Percentiles rank a stretch among this genome's conserved stretches.
Conservation (phyloP, 1,140 invertebrate species). For the Brachionus koreanus region DNA sequence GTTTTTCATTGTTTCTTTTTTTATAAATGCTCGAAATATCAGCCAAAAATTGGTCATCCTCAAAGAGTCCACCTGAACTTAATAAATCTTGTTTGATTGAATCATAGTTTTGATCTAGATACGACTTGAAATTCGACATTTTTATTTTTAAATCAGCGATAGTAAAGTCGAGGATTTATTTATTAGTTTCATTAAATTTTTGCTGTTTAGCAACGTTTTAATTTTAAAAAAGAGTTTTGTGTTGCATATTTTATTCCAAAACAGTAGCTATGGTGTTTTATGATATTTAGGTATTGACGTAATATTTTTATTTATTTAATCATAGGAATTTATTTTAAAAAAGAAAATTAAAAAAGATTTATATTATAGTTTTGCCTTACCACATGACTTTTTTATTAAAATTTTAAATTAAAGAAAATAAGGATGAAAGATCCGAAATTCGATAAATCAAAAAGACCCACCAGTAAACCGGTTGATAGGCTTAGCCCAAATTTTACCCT, state of each 20-base stretch:
- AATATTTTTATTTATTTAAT: neutral
- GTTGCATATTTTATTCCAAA: neutral
- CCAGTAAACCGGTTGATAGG: too few species aligned
- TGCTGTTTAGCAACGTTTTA: neutral
- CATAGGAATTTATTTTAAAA: too few species aligned
- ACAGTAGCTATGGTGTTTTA: neutral
- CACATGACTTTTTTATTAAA: too few species aligned
- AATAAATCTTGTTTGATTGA: constrained; percentile 50
- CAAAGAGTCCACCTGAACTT: constrained; percentile 64
- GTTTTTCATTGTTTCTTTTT: constrained; percentile 55
- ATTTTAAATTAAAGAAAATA: too few species aligned
- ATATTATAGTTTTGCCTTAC: too few species aligned
- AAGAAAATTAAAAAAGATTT: too few species aligned
- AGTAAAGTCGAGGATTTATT: neutral
- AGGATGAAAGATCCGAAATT: too few species aligned
- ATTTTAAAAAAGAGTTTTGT: neutral
- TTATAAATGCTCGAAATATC: constrained; percentile 63
- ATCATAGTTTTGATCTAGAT: constrained; percentile 48
- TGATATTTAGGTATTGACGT: neutral
- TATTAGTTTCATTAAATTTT: neutral
- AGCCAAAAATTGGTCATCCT: constrained; percentile 68
- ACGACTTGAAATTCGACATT: constrained; percentile 14
- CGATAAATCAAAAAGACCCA: too few species aligned
- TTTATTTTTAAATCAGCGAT: neutral
- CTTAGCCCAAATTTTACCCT: too few species aligned